A percentile compares a stretch with the other conserved stretches of the same genome.
phyloP scores from a whole-genome alignment of 2,797 vertebrate genomes.

The Luscinia luscinia region DNA sequence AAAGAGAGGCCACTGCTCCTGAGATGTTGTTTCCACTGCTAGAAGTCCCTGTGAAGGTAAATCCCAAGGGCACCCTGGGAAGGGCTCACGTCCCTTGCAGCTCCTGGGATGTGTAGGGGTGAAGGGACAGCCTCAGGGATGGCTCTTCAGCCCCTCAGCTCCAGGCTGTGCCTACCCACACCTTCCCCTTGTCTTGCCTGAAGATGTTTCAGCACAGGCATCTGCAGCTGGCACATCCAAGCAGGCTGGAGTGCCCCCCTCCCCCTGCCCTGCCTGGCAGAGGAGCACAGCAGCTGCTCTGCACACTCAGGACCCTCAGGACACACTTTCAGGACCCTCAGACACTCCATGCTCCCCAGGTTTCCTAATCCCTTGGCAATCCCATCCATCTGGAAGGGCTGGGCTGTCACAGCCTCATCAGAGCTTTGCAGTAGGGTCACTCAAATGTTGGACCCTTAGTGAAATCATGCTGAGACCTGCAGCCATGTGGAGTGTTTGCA shows the following conservation, averaged over 20 bases:
- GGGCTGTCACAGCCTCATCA: neutral
- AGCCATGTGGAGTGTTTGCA: neutral
- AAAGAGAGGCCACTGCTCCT: slow-evolving; percentile 69
- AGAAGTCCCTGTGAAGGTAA: slow-evolving; percentile 71
- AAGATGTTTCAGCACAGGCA: neutral
- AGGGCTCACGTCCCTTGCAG: neutral
- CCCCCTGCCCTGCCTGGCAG: neutral
- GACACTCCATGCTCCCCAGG: neutral
- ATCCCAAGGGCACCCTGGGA: slow-evolving; percentile 40
- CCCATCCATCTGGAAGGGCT: neutral
- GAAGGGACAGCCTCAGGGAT: neutral
- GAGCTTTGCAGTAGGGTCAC: neutral
- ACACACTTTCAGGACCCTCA: neutral
- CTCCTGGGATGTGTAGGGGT: neutral
- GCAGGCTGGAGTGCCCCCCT: neutral
- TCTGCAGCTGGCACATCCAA: neutral
- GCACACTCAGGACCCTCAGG: neutral
- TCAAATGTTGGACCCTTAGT: neutral
- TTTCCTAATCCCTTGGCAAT: neutral
- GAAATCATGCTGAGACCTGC: neutral
- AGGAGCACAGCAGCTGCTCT: neutral
- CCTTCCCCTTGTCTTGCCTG: neutral
- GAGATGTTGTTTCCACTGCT: slow-evolving; percentile 73
- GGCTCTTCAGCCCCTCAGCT: neutral
- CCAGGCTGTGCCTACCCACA: neutral